A percentile compares a stretch with the other conserved stretches of the same genome.
Evolutionary conservation across 2,797 vertebrate species (phyloP).

Genomic region (Sebastes itinus): DNA sequence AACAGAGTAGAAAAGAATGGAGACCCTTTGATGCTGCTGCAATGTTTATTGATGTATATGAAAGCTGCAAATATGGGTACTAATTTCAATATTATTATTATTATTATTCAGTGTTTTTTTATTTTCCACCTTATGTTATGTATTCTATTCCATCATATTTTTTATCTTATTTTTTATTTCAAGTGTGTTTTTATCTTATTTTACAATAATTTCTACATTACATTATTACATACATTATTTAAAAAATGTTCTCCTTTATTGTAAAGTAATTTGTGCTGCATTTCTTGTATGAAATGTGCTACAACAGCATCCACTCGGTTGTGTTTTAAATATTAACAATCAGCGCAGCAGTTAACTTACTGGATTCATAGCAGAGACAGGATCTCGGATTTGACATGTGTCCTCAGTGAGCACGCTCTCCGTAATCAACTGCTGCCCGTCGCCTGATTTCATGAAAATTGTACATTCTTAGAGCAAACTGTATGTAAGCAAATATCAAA

Average conservation of each 20-base stretch:
- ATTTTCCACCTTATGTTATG: background rate
- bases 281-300: background rate
- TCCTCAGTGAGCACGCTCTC: conserved; percentile 16
- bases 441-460: conserved; percentile 3
- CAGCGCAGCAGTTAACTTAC: conserved; percentile 23
- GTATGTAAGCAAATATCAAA: background rate
- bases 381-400: conserved; percentile 55
- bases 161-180: background rate
- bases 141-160: background rate
- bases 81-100: no score
- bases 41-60: no score
- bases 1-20: background rate
- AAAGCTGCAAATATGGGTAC: no score
- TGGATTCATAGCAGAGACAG: rapidly evolving
- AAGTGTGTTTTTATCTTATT: background rate
- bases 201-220: background rate
- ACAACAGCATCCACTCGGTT: background rate
- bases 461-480: background rate
- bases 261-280: background rate
- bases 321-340: background rate
- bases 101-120: background rate
- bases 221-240: no score
- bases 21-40: background rate
- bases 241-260: background rate
- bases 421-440: conserved; percentile 25